Percentiles rank a stretch among this genome's conserved stretches.
Evolutionary conservation across 2,113 vertebrate species (phyloP).

Genomic region (Bagarius yarrelli): DNA sequence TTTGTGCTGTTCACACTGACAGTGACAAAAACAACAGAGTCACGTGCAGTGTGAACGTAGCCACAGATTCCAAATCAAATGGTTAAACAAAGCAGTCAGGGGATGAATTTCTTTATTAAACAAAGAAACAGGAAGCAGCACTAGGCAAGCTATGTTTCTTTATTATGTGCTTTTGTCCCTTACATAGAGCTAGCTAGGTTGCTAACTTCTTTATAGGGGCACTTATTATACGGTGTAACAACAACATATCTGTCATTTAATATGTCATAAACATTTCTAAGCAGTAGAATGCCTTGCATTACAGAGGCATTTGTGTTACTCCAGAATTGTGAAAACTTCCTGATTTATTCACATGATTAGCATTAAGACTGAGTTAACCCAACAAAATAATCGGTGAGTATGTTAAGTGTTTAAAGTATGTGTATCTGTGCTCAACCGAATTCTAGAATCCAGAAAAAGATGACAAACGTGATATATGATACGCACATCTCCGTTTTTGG

Average conservation of each 20-base stretch:
- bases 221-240: too few relatives aligned
- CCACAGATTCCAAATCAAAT: background rate
- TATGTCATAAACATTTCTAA: background rate
- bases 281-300: background rate
- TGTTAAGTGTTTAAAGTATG: background rate
- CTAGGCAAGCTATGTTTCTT: background rate
- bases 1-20: too few relatives aligned
- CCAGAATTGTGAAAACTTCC: background rate
- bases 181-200: background rate
- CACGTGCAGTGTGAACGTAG: too few relatives aligned
- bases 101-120: background rate
- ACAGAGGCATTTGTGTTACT: background rate
- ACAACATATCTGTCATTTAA: background rate
- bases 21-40: too few relatives aligned
- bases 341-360: background rate
- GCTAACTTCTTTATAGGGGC: background rate
- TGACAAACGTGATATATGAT: background rate
- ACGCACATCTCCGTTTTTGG: too few relatives aligned
- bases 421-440: background rate
- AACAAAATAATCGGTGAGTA: too few relatives aligned
- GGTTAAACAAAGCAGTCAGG: background rate
- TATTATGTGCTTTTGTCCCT: background rate
- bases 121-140: background rate
- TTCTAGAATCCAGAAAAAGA: background rate
- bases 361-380: background rate